Base-by-base conservation (phyloP, 1,140 invertebrate species). In the Glossosoma conforme region DNA sequence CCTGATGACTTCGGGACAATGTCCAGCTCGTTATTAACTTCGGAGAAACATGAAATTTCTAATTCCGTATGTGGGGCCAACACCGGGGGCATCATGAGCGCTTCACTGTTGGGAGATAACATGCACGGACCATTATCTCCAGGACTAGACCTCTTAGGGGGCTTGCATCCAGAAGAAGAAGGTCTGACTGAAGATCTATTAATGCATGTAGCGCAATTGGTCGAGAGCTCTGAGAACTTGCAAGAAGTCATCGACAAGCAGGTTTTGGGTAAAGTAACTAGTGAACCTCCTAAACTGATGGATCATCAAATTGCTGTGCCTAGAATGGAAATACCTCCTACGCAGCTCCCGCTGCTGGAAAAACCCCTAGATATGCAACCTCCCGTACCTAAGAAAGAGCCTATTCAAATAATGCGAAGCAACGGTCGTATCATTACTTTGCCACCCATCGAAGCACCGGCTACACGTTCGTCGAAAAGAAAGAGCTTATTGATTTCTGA, bases 381-480 rank as follows among this genome's bases (percentile, higher is more conserved):
- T 20, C 47, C 14, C 10, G 21, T 17, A 20, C 36, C 36, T 1
- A 30, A 30, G 60, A 75, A 80, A 58, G 76, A 82, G 57, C 76
- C 78, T 0, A 79, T 82, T 50, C 83, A 87, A 69, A 83, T 87
- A 60, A 74, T 87, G 4, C 62, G 81, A 21, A 74, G 82, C 4
- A 83, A 85, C 63, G 85, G 84, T 5, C 72, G 85, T 30, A 72
- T 88, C 14, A 84, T 88, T 41, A 85, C 82, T 4, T 65, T 89
- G 47, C 86, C 86, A 13, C 86, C 86, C 1, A 86, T 88, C 32
- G 86, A 88, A 70, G 81, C 85, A 19, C 86, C 84, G n/a, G 81
- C 83, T 8, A 86, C 84, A 1, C 65, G 83, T 41, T 55, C 63
- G 21, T 65, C 63, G 1, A 65, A 65, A 52, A 55, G 63, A n/a